phyloP scores from a whole-genome alignment of 2,888 invertebrate genomes.

The Sinopyrophorus schimmeli region DNA sequence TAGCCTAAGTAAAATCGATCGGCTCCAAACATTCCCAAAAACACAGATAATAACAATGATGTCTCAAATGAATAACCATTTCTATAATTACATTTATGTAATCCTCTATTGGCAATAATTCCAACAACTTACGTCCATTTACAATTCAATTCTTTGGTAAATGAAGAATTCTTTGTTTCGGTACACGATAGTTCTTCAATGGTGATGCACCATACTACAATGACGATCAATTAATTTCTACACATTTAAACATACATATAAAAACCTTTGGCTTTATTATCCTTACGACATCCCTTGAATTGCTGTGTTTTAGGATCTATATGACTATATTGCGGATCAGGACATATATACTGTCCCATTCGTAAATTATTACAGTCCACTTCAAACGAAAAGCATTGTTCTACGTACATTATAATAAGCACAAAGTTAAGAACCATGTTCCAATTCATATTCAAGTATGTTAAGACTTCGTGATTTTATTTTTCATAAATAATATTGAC shows the following conservation, averaged over 20 bases:
- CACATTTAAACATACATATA: neutral
- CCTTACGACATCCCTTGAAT: slow-evolving; percentile 74
- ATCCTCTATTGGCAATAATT: too few relatives aligned
- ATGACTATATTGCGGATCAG: slow-evolving; percentile 72
- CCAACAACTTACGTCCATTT: slow-evolving; percentile 84
- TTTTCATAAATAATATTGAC: too few relatives aligned
- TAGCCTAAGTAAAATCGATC: slow-evolving; percentile 99
- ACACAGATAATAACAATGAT: slow-evolving; percentile 89
- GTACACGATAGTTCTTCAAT: slow-evolving; percentile 81
- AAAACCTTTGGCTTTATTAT: slow-evolving; percentile 79
- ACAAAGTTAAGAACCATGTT: too few relatives aligned
- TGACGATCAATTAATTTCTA: neutral
- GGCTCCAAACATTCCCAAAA: slow-evolving; percentile 96
- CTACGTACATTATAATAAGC: neutral
- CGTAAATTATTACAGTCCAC: slow-evolving; percentile 73
- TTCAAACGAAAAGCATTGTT: too few relatives aligned
- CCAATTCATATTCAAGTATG: too few relatives aligned
- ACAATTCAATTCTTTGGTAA: slow-evolving; percentile 82
- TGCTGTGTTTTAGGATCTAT: slow-evolving; percentile 92
- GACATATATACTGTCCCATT: slow-evolving; percentile 82
- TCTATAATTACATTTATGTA: slow-evolving; percentile 60
- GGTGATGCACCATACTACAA: slow-evolving; percentile 78
- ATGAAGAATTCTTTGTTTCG: slow-evolving; percentile 78
- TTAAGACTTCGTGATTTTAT: too few relatives aligned
- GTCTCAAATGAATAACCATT: slow-evolving; percentile 95